A percentile compares a stretch with the other conserved stretches of the same genome.
These are phyloP conservation scores for Centruroides vittatus DNA, from an alignment of 1,140 invertebrate genomes.

Conservation along the genomic window DNA sequence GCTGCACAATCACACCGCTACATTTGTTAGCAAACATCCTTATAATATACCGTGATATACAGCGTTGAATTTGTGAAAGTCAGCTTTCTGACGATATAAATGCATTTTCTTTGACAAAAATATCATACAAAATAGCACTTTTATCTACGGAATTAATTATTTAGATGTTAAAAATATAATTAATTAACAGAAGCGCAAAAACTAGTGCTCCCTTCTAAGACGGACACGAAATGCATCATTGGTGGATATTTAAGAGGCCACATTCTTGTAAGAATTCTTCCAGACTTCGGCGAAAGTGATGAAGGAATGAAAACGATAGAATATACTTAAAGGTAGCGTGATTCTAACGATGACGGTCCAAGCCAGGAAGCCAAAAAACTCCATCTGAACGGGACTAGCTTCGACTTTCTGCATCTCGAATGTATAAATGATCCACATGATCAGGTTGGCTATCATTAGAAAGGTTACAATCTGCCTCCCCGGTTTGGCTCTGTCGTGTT, in stretches of 20 bases:
- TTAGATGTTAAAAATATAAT: too few relatives aligned
- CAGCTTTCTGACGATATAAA: too few relatives aligned
- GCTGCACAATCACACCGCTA: too few relatives aligned
- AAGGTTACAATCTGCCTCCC: conserved; percentile 91
- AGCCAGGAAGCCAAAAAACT: conserved; percentile 84
- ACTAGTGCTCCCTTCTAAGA: too few relatives aligned
- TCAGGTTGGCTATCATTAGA: conserved; percentile 86
- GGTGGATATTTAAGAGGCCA: neutral
- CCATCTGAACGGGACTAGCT: conserved; percentile 75
- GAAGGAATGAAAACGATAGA: conserved; percentile 81
- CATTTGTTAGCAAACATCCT: too few relatives aligned
- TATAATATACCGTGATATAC: too few relatives aligned
- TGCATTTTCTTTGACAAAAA: too few relatives aligned
- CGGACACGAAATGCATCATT: too few relatives aligned
- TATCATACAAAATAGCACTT: too few relatives aligned
- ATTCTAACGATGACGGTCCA: conserved; percentile 90
- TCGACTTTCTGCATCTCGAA: conserved; percentile 89
- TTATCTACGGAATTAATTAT: too few relatives aligned
- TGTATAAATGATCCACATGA: conserved; percentile 90
- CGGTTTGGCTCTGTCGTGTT: conserved; percentile 62
- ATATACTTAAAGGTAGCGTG: conserved; percentile 87
- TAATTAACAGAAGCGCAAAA: too few relatives aligned
- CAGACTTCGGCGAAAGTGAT: conserved; percentile 94
- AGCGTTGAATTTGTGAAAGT: too few relatives aligned
- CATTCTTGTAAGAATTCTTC: conserved; percentile 84